Evolutionary conservation across 2,888 invertebrate genomes (phyloP).

Genomic region (Oscheius sp.): DNA sequence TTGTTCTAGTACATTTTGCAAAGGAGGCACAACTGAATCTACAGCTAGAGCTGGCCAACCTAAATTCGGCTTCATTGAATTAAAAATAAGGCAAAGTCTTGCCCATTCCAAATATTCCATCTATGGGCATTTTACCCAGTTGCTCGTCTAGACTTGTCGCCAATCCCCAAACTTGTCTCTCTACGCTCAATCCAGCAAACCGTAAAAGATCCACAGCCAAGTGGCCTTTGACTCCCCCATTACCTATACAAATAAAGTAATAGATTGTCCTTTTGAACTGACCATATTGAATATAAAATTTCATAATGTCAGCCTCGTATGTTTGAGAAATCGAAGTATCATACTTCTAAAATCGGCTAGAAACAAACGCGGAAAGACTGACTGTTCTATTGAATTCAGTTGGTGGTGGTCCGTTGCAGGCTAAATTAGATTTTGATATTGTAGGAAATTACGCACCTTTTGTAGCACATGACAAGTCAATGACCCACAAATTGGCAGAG

Average conservation of each 20-base stretch:
- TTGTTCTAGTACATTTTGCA: slow-evolving; percentile 89
- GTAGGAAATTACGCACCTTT: too few species aligned
- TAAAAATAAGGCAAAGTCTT: too few species aligned
- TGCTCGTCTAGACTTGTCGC: slow-evolving; percentile 47
- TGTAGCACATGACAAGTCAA: slow-evolving; percentile 36
- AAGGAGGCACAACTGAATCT: slow-evolving; percentile 88
- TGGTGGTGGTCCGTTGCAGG: slow-evolving; percentile 33
- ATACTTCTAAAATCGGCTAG: too few species aligned
- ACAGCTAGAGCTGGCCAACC: slow-evolving; percentile 78
- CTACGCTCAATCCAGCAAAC: slow-evolving; percentile 32
- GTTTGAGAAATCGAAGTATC: slow-evolving; percentile 58
- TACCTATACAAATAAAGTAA: too few species aligned
- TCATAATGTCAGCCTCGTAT: slow-evolving; percentile 43
- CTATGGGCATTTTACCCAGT: slow-evolving; percentile 57
- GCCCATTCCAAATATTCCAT: slow-evolving; percentile 64
- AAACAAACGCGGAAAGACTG: too few species aligned
- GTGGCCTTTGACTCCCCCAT: slow-evolving; percentile 57
- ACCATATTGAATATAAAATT: slow-evolving; percentile 61
- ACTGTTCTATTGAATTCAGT: too few species aligned
- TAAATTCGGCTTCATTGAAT: too few species aligned
- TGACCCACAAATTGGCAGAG: slow-evolving; percentile 47
- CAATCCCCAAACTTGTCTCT: slow-evolving; percentile 56
- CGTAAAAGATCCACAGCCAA: slow-evolving; percentile 50
- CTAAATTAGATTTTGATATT: too few species aligned
- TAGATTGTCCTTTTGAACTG: too few species aligned